Conservation (phyloP, 2,113 vertebrate species). For the Datnioides undecimradiatus region DNA sequence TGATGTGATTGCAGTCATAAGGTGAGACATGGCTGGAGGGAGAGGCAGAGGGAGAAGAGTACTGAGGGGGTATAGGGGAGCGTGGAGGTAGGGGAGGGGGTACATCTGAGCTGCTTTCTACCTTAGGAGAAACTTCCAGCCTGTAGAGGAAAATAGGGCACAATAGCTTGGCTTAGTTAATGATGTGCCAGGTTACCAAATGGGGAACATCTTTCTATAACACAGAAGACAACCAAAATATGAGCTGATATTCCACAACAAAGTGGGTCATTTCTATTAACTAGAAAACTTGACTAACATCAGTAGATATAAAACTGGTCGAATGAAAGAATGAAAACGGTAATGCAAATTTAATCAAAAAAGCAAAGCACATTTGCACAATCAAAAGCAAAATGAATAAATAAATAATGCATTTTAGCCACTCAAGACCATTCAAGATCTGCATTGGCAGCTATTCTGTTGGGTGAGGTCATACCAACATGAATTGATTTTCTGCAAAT, state of each 20-base stretch:
- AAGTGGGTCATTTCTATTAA: slow-evolving; percentile 19
- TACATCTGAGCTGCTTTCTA: slow-evolving; percentile 94
- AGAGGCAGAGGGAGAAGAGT: slow-evolving; percentile 76
- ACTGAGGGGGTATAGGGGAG: slow-evolving; percentile 77
- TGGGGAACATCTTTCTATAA: slow-evolving; percentile 67
- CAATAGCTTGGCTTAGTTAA: slow-evolving; percentile 93
- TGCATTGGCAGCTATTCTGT: slow-evolving; percentile 32
- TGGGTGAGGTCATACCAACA: slow-evolving; percentile 52
- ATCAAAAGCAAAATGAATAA: slow-evolving; percentile 70
- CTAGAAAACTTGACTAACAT: background rate
- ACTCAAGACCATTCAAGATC: slow-evolving; percentile 41
- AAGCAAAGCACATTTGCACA: slow-evolving; percentile 72
- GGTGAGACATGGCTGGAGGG: slow-evolving; percentile 72
- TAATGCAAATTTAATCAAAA: slow-evolving; percentile 48
- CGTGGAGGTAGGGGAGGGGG: slow-evolving; percentile 83
- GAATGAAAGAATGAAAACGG: slow-evolving; percentile 58
- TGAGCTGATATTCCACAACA: slow-evolving; percentile 34
- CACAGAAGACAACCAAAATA: slow-evolving; percentile 60
- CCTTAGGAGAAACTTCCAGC: slow-evolving; percentile 98
- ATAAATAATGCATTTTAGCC: slow-evolving; percentile 49
- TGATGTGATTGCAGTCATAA: slow-evolving; percentile 70
- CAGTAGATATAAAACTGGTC: slow-evolving; percentile 38
- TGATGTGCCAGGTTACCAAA: slow-evolving; percentile 74
- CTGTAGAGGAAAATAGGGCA: slow-evolving; percentile 96
- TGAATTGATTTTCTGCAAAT: slow-evolving; percentile 42